Evolutionary conservation across 2,113 vertebrate genomes (phyloP), one percentile per base, ranked within the genome.

Genomic region (Circaetus gallicus): DNA sequence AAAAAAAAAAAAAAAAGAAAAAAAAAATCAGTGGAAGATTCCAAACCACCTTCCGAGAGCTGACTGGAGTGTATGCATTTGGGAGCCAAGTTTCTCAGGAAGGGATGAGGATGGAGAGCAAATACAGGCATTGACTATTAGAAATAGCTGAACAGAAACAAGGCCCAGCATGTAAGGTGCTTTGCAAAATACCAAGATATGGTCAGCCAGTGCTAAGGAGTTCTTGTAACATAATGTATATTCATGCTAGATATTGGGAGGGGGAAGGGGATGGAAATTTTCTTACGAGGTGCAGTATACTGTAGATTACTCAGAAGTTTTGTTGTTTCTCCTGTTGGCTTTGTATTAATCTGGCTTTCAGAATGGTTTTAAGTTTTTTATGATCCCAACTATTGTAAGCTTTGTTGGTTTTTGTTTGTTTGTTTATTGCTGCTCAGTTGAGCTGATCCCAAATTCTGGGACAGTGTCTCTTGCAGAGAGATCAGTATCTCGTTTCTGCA

Each of bases 401-500:
- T 65, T 56, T 80, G 20, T 76, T 93, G 52, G 2, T 0, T 72
- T 86, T 92, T 93, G 52, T 77, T 92, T 93, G 29, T 91, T 95
- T 96, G 82, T 86, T 97, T 88, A 70, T 84, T 87, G 52, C 61
- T 93, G 86, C 81, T 93, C 83, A 72, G 40, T n/a, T 85, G 69
- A 91, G 52, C 80, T 84, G 73, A 95, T 66, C 62, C 34, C 65
- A 91, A 79, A 89, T 82, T 92, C 77, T 95, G 73, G 36, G 28
- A 52, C 52, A 58, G 31, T 53, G 21, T 42, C 45, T 85, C 81
- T 94, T 82, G 77, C 65, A 94, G 61, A 66, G 43, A 91, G 81
- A 97, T 95, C 61, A 85, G 65, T 82, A 84, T 91, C 77, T 92
- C 24, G 59, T 92, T 96, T 97, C 76, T 90, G 28, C 40, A 45